phyloP scores from a whole-genome alignment of 1,140 invertebrate species.

The Zaprionus africanus region DNA sequence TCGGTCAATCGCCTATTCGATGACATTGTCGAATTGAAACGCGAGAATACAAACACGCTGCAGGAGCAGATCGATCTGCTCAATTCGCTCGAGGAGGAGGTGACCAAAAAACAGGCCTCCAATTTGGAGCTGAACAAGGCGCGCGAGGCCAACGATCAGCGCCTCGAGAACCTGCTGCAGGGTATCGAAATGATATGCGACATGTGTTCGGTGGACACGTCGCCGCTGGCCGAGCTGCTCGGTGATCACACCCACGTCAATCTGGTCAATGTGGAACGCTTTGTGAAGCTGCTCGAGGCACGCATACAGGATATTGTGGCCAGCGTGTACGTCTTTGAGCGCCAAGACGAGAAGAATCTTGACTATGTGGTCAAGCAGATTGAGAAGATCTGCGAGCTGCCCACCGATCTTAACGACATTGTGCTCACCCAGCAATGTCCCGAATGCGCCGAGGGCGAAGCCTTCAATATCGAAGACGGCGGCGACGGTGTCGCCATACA shows the following conservation, averaged over 20 bases:
- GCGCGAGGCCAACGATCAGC: constrained; percentile 51
- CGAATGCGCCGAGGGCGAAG: constrained; percentile 78
- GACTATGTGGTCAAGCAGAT: constrained; percentile 72
- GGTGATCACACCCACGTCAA: constrained; percentile 69
- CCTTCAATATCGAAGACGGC: constrained; percentile 75
- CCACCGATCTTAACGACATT: constrained; percentile 72
- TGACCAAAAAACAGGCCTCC: constrained; percentile 49
- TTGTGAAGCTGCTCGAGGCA: constrained; percentile 60
- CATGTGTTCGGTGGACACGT: constrained; percentile 60
- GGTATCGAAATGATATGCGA: constrained; percentile 69
- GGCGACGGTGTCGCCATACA: constrained; percentile 68
- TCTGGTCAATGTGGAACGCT: constrained; percentile 62
- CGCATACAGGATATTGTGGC: constrained; percentile 66
- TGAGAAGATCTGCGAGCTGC: constrained; percentile 67
- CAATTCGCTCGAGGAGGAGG: constrained; percentile 47
- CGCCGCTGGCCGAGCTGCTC: constrained; percentile 45
- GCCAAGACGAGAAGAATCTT: constrained; percentile 49
- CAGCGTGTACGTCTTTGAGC: constrained; percentile 66
- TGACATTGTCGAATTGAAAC: constrained; percentile 67
- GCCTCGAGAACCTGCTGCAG: constrained; percentile 66
- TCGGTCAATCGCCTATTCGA: constrained; percentile 72
- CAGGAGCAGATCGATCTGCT: constrained; percentile 63
- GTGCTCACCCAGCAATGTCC: constrained; percentile 77
- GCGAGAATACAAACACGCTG: constrained; percentile 58
- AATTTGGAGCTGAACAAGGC: constrained; percentile 57